phyloP scores from a whole-genome alignment of 2,888 invertebrate genomes.

The Nipponacmea schrenckii region DNA sequence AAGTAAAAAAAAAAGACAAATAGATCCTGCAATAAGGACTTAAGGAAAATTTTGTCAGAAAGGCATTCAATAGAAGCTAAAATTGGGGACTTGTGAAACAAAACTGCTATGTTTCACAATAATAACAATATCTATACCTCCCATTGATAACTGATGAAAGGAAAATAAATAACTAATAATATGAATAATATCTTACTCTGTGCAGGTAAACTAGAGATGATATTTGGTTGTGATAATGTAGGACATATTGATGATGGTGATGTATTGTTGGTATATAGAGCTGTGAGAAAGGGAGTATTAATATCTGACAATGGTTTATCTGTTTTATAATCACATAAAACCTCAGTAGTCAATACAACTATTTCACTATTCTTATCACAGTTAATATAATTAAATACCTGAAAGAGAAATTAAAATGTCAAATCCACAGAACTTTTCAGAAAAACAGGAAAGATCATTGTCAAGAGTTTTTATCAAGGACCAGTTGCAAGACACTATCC shows the following conservation, averaged over 20 bases:
- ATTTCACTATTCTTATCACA: slow-evolving; percentile 38
- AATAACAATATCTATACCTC: too few relatives aligned
- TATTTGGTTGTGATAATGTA: slow-evolving; percentile 61
- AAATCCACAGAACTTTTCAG: neutral
- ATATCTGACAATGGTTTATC: slow-evolving; percentile 53
- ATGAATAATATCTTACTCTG: slow-evolving; percentile 49
- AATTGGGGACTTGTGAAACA: too few relatives aligned
- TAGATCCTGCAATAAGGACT: too few relatives aligned
- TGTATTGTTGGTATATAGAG: slow-evolving; percentile 50
- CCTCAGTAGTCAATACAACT: slow-evolving; percentile 45
- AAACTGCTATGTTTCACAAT: too few relatives aligned
- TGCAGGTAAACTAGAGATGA: slow-evolving; percentile 58
- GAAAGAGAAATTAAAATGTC: slow-evolving; percentile 24
- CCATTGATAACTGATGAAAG: too few relatives aligned
- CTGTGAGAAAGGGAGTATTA: slow-evolving; percentile 53
- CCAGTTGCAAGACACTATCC: neutral
- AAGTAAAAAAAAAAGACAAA: too few relatives aligned
- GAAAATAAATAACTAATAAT: too few relatives aligned
- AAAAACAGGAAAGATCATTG: neutral
- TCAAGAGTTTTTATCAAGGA: neutral
- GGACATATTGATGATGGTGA: slow-evolving; percentile 49
- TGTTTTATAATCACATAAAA: slow-evolving; percentile 52
- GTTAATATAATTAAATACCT: slow-evolving; percentile 49
- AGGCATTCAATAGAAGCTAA: too few relatives aligned
- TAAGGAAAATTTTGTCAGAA: too few relatives aligned